These are phyloP conservation scores for Anas bernieri DNA, from an alignment of 2,797 vertebrate species.

Conservation along the genomic window DNA sequence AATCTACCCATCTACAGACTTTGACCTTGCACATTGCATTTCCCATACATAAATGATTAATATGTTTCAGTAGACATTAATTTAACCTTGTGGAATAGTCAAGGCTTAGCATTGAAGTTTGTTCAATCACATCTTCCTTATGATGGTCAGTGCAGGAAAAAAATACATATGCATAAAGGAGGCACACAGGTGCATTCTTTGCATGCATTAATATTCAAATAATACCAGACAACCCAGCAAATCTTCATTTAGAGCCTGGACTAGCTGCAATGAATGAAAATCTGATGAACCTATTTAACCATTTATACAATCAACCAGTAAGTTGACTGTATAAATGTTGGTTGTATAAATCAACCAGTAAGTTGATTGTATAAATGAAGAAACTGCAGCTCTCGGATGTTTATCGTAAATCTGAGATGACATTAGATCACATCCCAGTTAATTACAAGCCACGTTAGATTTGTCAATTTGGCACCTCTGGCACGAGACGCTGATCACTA, in stretches of 20 bases:
- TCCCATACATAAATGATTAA: not conserved
- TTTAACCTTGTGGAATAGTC: not conserved
- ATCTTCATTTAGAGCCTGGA: not conserved
- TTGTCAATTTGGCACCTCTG: constrained; percentile 3
- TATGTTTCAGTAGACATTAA: not conserved
- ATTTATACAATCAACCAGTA: not conserved
- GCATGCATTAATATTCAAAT: not conserved
- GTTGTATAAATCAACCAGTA: not conserved
- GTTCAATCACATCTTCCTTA: not conserved
- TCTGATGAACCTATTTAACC: not conserved
- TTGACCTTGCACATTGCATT: not conserved
- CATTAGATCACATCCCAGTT: constrained; percentile 15
- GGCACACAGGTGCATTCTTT: not conserved
- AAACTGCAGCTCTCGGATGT: not conserved
- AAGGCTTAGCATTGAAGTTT: not conserved
- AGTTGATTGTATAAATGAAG: not conserved
- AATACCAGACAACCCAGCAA: not conserved
- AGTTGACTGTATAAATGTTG: not conserved
- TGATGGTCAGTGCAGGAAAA: not conserved
- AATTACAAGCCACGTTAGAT: constrained; percentile 4
- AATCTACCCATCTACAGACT: not conserved
- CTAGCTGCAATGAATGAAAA: not conserved
- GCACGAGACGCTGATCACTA: not conserved
- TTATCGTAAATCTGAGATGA: not conserved
- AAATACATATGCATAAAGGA: not conserved